These are phyloP conservation scores for Parnassius glacialis DNA, from an alignment of 2,888 invertebrate species.

Conservation along the genomic window DNA sequence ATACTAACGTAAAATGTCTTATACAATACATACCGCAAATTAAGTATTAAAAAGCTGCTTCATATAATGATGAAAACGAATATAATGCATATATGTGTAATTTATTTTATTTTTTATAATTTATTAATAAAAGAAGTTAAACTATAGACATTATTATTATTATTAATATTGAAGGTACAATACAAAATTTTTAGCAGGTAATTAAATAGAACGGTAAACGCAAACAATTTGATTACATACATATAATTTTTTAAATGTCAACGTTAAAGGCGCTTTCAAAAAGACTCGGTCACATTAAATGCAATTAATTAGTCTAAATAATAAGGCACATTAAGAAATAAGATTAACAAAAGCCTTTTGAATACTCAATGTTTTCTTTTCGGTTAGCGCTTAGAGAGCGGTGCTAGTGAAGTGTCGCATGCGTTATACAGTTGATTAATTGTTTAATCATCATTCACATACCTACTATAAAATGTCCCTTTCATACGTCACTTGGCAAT, in stretches of 20 bases:
- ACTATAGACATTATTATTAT: too few species aligned
- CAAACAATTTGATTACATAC: conserved; percentile 17
- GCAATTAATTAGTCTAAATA: conserved; percentile 70
- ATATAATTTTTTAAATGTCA: conserved; percentile 33
- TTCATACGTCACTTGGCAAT: conserved; percentile 29
- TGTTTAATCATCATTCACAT: conserved; percentile 43
- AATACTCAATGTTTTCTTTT: conserved; percentile 50
- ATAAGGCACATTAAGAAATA: conserved; percentile 36
- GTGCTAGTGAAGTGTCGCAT: conserved; percentile 59
- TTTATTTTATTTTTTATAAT: too few species aligned
- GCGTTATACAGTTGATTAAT: conserved; percentile 46
- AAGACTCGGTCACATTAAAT: conserved; percentile 58
- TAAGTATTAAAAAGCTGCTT: too few species aligned
- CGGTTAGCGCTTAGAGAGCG: conserved; percentile 62
- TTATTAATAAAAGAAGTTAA: too few species aligned
- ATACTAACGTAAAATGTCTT: too few species aligned
- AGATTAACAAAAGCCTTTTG: conserved; percentile 20
- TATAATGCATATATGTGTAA: too few species aligned
- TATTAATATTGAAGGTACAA: too few species aligned
- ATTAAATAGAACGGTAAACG: conserved; percentile 6
- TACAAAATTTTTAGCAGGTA: neutral
- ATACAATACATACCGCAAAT: too few species aligned
- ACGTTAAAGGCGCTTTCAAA: conserved; percentile 35
- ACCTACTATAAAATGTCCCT: conserved; percentile 21
- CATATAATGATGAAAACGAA: too few species aligned